Base-by-base conservation (phyloP, 1,140 invertebrate species). In the Ips nitidus region DNA sequence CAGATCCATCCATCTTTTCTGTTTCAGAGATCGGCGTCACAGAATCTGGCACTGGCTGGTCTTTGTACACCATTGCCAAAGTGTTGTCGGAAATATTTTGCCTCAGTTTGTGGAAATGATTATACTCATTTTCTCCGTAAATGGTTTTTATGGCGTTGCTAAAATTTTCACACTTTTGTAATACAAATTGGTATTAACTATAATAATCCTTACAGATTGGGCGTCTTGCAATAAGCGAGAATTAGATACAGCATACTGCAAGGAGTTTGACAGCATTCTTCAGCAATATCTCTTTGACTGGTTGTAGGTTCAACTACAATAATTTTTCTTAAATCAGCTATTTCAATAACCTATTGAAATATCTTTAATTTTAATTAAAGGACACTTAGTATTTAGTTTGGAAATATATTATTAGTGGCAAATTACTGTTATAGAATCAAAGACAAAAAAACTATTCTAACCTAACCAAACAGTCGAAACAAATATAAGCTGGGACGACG, bases 221-320 rank as follows among this genome's bases (percentile, higher is more conserved):
- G 61, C n/a, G 2, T 53, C 41, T 64, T 64, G 61, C 61, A 64
- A 37, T 64, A 64, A n/a, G 39, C 36, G 4, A 42, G 37, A 22
- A 64, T n/a, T 5, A 64, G 52, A 40, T 52, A 53, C 37, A 52
- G 38, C n/a, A 64, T 52, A n/a, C 61, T 64, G 41, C 61, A 64
- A 40, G 61, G 61, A 4, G 2, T 41, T 4, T 3, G 3, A 37
- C 61, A 64, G 41, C 61, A 64, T 52, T 64, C 61, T 22, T 64
- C 61, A 8, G 47, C 40, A 6, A 61, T 47, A 37, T 8, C 37
- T 5, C 36, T 6, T 8, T 40, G 56, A 41, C 36, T 58, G 22
- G 6, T 6, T 6, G 6, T 53, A 2, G 41, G 56, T 22, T 22
- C 22, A 22, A 22, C 22, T 22, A 22, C 22, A 6, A 3, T 37